phyloP scores from a whole-genome alignment of 1,140 invertebrate species.

The Heliconius hewitsoni region DNA sequence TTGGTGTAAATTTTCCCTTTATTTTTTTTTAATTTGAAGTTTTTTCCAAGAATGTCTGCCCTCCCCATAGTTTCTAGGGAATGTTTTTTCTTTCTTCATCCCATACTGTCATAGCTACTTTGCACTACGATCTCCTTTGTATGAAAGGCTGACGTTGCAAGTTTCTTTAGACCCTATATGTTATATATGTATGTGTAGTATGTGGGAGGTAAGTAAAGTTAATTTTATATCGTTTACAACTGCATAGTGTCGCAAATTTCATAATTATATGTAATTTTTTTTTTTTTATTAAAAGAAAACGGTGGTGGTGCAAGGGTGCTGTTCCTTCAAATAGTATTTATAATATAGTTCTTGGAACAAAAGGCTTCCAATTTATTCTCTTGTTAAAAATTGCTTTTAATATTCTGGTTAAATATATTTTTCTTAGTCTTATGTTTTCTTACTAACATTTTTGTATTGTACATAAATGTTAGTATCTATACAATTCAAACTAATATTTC shows the following conservation, averaged over 20 bases:
- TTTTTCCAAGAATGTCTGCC: slow-evolving; percentile 70
- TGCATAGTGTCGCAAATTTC: background rate
- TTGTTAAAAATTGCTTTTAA: background rate
- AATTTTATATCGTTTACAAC: slow-evolving; percentile 28
- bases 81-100: slow-evolving; percentile 66
- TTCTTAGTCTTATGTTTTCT: too few relatives aligned
- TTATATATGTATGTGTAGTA: slow-evolving; percentile 19
- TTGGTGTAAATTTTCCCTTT: slow-evolving; percentile 79
- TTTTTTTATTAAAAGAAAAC: background rate
- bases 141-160: slow-evolving; percentile 72
- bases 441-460: too few relatives aligned
- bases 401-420: too few relatives aligned
- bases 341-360: background rate
- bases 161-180: slow-evolving; percentile 54
- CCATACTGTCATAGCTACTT: slow-evolving; percentile 70
- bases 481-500: too few relatives aligned
- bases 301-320: background rate
- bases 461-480: too few relatives aligned
- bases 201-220: background rate
- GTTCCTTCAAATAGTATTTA: background rate
- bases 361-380: background rate
- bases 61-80: slow-evolving; percentile 70
- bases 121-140: slow-evolving; percentile 69
- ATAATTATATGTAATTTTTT: background rate
- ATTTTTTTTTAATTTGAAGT: slow-evolving; percentile 57